Base-by-base conservation (phyloP, 2,888 invertebrate genomes). In the Pollenia angustigena region DNA sequence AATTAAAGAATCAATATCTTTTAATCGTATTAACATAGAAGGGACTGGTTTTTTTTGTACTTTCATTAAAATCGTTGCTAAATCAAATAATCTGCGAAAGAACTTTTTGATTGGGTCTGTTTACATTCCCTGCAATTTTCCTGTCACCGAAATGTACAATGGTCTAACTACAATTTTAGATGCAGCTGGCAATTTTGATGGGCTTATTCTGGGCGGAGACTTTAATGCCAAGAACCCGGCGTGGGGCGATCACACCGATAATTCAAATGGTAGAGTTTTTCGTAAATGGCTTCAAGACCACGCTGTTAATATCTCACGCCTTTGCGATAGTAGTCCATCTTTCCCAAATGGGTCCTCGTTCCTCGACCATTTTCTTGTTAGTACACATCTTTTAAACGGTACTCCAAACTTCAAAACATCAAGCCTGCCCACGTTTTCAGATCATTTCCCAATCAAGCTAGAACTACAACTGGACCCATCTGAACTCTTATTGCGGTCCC, bases 191-290 rank as follows among this genome's bases (percentile, higher is more conserved):
- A 64, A 52, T 44, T 54, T 66, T 14, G 40, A 60, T 64, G 76
- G 66, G 8, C 23, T 76, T 18, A 66, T 76, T 7, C 9, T 64
- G 1, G 76, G 56, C 12, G 54, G 76, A 40, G 76, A 76, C 44
- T 52, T 76, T 7, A 76, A 76, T 44, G 42, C 52, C 8, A 16
- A 54, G 32, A 32, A 32, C 32, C 4, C 32, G 32, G 32, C 4
- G 32, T 32, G 32, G 32, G 32, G 32, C 32, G 32, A 32, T 32
- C 32, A 4, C 32, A 32, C 32, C 32, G 32, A 32, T 32, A 32
- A 32, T 32, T 32, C 32, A 32, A 75, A 75, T 16, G 62, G 62
- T 4, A 62, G 16, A 42, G 10, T 4, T 8, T 52, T 66, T 1
- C 23, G 18, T 12, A 66, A 66, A 14, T 76, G 64, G 64, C 52